Base-by-base conservation (phyloP, 2,113 vertebrate species). In the Euleptes europaea region DNA sequence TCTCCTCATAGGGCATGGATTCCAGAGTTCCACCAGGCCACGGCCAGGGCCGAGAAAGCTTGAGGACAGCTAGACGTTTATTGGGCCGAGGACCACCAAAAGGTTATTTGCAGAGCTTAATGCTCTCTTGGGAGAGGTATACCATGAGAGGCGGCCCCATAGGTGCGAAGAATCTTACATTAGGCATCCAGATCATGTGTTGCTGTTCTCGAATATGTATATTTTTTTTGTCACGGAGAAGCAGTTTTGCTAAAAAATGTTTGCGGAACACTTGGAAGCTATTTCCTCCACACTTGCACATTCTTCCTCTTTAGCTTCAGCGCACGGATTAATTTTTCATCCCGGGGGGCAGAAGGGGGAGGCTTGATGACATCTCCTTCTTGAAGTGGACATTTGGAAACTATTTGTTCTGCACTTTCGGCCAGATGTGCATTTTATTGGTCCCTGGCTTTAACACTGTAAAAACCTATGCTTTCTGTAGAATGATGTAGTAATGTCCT, bases 291-390 rank as follows among this genome's bases (percentile, higher is more conserved):
- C 84, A 84, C 85, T 69, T 67, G 80, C 80, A 87, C 88, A 91
- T 88, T 75, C 72, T 89, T 91, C 81, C 71, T 90, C 35, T 49
- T 75, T 92, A 81, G 38, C 40, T 89, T 90, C 65, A 40, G 84
- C 90, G 90, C 86, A 91, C 88, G 92, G 89, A 91, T 93, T 87
- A 93, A 83, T 93, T 84, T 92, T 91, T 91, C 1, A 44, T 77
- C 60, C 26, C 77, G 86, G 63, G 83, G 79, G 28, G 11, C 8
- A 11, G 15, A 17, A 31, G 21, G 1, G 21, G 11, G 4, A 5
- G 23, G 7, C 88, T 92, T 88, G 83, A 67, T 66, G 38, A 57
- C 84, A 82, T 86, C 80, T 91, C 76, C 51, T 86, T 90, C 79
- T 86, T 88, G 73, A 84, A 91, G 86, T 54, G 57, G 54, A 17